Conservation (phyloP, 2,113 vertebrate genomes). For the Petrocephalus zakoni region DNA sequence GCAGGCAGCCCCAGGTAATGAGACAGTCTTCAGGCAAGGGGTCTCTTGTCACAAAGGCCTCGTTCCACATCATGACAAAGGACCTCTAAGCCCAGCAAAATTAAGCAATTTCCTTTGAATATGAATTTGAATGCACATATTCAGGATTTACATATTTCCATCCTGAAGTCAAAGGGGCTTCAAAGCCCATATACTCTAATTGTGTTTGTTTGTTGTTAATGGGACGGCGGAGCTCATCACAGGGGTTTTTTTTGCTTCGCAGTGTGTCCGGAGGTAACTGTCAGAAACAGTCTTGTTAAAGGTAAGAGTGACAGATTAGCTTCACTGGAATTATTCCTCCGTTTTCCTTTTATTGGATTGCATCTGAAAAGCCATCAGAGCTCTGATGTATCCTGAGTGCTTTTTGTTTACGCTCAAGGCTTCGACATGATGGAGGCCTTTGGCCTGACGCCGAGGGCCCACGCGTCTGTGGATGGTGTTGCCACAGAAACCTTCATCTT, state of each 20-base stretch:
- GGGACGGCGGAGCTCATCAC: background rate
- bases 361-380: background rate
- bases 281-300: constrained; percentile 61
- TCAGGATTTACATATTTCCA: background rate
- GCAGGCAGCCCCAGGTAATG: background rate
- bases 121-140: background rate
- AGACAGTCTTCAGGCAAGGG: background rate
- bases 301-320: constrained; percentile 40
- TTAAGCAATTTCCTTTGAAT: background rate
- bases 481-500: constrained; percentile 75
- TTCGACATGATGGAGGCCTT: constrained; percentile 90
- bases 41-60: background rate
- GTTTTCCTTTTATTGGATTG: background rate
- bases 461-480: constrained; percentile 75
- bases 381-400: constrained; percentile 15
- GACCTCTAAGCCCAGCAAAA: background rate
- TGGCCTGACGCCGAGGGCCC: constrained; percentile 71
- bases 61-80: background rate
- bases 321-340: background rate
- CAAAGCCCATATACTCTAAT: background rate
- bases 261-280: constrained; percentile 49
- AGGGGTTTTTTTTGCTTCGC: background rate
- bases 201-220: background rate
- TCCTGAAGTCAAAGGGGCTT: background rate
- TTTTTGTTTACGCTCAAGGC: constrained; percentile 54